Conservation (phyloP, 2,888 invertebrate species). For the Sinelater perroti region DNA sequence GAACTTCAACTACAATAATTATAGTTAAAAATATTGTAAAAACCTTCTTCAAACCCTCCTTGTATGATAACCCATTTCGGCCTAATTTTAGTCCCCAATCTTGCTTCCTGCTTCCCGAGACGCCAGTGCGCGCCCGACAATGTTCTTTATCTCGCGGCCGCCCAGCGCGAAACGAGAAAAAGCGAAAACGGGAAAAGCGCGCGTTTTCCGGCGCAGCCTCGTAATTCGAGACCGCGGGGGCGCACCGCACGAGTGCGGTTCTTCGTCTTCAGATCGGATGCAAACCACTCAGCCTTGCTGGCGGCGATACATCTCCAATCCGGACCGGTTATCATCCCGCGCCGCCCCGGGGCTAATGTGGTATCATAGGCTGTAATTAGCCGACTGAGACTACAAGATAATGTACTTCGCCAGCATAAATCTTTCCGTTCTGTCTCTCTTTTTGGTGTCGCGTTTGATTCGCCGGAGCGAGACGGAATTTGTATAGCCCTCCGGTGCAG, state of each 20-base stretch:
- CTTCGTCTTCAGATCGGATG: constrained; percentile 53
- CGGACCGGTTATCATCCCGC: constrained; percentile 56
- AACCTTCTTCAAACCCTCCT: no score
- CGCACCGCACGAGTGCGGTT: constrained; percentile 47
- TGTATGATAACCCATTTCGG: no score
- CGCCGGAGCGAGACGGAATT: constrained; percentile 39
- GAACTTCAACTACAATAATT: no score
- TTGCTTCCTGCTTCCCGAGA: no score
- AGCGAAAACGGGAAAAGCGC: not conserved
- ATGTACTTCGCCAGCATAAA: constrained; percentile 65
- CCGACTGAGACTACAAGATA: constrained; percentile 66
- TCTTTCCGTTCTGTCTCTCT: constrained; percentile 57
- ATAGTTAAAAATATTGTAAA: no score
- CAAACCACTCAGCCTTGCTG: constrained; percentile 57
- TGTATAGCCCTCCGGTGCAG: constrained; percentile 43
- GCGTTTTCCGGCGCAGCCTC: constrained; percentile 28
- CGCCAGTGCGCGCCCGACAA: no score
- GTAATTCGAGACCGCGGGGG: constrained; percentile 40
- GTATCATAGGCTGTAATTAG: constrained; percentile 66
- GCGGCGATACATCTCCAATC: constrained; percentile 56
- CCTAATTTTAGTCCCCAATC: no score
- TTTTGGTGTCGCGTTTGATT: constrained; percentile 37
- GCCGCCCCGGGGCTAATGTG: constrained; percentile 63
- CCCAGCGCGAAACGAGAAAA: no score
- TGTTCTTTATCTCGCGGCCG: no score